Conservation (phyloP, 2,888 invertebrate species). For the Buathra laborator region DNA sequence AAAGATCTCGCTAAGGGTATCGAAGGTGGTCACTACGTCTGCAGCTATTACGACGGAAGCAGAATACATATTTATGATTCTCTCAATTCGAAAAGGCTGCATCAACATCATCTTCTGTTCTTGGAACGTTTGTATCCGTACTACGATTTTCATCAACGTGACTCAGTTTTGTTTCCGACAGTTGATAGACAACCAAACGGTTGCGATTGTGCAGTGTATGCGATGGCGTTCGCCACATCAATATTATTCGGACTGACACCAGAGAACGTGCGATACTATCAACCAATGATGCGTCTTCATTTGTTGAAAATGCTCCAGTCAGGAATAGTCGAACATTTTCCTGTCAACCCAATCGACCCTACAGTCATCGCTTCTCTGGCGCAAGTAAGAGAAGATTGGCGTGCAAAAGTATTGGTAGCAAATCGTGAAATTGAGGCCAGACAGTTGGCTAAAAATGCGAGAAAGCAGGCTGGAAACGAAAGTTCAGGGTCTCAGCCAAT, state of each 20-base stretch:
- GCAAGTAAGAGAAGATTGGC: constrained; percentile 10
- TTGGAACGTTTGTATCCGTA: constrained; percentile 17
- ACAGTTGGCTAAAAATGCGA: background rate
- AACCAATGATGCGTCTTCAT: constrained; percentile 7
- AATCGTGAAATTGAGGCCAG: background rate
- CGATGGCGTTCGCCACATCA: constrained; percentile 20
- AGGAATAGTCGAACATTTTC: background rate
- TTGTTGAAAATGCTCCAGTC: background rate
- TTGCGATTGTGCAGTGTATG: constrained; percentile 19
- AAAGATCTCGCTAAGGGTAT: no score
- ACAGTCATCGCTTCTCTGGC: background rate
- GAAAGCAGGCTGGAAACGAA: background rate
- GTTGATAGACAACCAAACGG: constrained; percentile 7
- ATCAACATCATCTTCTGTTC: constrained; percentile 14
- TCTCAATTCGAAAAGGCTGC: constrained; percentile 9
- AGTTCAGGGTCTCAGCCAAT: background rate
- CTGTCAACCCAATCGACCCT: background rate
- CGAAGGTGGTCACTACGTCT: no score
- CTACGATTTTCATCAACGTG: constrained; percentile 7
- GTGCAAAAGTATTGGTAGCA: background rate
- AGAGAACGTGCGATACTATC: background rate
- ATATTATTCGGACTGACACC: background rate
- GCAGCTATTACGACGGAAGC: no score
- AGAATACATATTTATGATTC: background rate
- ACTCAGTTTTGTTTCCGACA: constrained; percentile 2